Evolutionary conservation across 1,140 invertebrate genomes (phyloP).

Genomic region (Brachionus paranguensis): DNA sequence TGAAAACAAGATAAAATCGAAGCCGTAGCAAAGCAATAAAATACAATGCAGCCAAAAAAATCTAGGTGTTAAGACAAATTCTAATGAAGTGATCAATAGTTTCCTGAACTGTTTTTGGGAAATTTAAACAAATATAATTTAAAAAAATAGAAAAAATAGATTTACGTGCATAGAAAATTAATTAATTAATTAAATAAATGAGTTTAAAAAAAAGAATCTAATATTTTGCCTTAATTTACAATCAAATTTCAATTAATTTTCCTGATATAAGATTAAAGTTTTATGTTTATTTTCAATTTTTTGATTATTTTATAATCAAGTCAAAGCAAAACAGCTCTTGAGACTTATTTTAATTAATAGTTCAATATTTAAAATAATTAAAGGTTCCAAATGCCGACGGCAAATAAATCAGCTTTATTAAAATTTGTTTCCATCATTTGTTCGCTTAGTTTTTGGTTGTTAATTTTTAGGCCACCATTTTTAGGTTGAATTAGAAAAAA

Average conservation of each 20-base stretch:
- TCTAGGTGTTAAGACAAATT: neutral
- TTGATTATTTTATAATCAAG: neutral
- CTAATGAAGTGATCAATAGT: neutral
- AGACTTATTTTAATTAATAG: neutral
- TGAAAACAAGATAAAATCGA: neutral
- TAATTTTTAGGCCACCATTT: neutral
- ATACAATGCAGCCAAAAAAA: neutral
- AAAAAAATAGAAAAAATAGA: neutral
- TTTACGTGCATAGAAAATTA: too few species aligned
- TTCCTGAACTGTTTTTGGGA: neutral
- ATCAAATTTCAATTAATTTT: conserved; percentile 4
- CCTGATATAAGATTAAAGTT: neutral
- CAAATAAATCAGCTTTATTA: neutral
- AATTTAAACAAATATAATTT: neutral
- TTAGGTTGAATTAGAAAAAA: neutral
- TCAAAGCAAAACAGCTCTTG: neutral
- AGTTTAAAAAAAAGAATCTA: neutral
- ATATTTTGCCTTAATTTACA: neutral
- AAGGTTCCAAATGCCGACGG: neutral
- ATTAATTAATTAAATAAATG: neutral
- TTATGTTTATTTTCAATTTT: neutral
- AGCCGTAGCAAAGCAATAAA: neutral
- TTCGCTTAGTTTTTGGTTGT: neutral
- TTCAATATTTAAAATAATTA: neutral
- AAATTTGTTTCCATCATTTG: neutral